These are phyloP conservation scores for Galbula dea DNA, from an alignment of 2,113 vertebrate species.

Conservation along the genomic window DNA sequence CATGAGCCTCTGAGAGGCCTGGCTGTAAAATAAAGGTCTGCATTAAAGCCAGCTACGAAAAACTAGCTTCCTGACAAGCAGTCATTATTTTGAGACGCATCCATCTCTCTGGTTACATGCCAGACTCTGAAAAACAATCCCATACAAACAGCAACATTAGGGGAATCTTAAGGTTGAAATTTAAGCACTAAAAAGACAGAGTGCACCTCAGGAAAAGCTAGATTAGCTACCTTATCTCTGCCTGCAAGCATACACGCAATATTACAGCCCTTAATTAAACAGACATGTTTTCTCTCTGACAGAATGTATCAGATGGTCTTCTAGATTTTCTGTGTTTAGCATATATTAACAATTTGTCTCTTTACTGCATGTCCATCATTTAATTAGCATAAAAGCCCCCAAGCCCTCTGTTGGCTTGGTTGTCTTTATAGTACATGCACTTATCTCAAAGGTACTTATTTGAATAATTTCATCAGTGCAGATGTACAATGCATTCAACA, in stretches of 20 bases:
- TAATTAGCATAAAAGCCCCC: conserved; percentile 18
- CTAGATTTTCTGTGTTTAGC: conserved; percentile 31
- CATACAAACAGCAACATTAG: conserved; percentile 14
- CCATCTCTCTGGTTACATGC: conserved; percentile 24
- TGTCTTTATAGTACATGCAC: background rate
- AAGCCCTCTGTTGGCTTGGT: background rate
- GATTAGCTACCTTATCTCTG: conserved; percentile 58
- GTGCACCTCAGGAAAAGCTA: conserved; percentile 29
- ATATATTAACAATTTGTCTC: conserved; percentile 17
- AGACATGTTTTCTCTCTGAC: conserved; percentile 10
- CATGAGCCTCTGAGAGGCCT: conserved; percentile 53
- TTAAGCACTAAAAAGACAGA: conserved; percentile 43
- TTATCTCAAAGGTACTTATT: conserved; percentile 21
- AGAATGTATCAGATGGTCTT: conserved; percentile 14
- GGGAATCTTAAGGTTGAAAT: conserved; percentile 23
- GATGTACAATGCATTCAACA: background rate
- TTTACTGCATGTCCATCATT: background rate
- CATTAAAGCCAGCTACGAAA: conserved; percentile 44
- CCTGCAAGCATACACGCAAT: conserved; percentile 37
- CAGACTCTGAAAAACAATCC: conserved; percentile 11
- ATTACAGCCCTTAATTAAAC: conserved; percentile 55
- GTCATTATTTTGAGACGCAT: conserved; percentile 40
- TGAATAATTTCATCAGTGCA: conserved; percentile 27
- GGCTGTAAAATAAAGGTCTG: conserved; percentile 54
- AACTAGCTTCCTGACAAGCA: conserved; percentile 55